A percentile compares a stretch with the other conserved stretches of the same genome.
Conservation (phyloP, 2,888 invertebrate species). For the Watsonalla cultraria region DNA sequence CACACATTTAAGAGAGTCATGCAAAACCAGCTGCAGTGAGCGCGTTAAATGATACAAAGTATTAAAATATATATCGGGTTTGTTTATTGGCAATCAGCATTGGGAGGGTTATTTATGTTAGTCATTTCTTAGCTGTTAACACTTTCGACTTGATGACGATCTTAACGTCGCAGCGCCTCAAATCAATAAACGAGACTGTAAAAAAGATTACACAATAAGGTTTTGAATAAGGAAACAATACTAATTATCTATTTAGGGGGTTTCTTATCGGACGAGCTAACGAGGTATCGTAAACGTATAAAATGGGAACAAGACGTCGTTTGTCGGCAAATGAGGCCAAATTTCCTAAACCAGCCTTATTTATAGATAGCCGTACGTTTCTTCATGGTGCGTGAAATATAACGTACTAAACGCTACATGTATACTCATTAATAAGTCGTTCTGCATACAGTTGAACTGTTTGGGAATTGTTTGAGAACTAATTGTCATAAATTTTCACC, state of each 20-base stretch:
- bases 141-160: conserved; percentile 25
- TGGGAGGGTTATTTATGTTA: conserved; percentile 53
- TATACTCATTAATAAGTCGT: conserved; percentile 40
- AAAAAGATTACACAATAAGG: conserved; percentile 31
- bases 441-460: conserved; percentile 13
- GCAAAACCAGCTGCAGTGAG: conserved; percentile 4
- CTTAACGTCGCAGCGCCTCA: conserved; percentile 20
- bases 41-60: conserved; percentile 49
- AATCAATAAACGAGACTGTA: conserved; percentile 28
- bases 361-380: conserved; percentile 43
- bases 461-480: neutral
- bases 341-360: conserved; percentile 58
- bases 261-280: conserved; percentile 63
- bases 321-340: conserved; percentile 53
- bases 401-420: conserved; percentile 52
- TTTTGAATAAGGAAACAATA: conserved; percentile 53
- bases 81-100: conserved; percentile 67
- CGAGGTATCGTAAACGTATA: conserved; percentile 69
- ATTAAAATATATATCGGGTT: conserved; percentile 41
- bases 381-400: conserved; percentile 45
- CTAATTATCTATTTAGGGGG: conserved; percentile 70
- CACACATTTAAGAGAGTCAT: neutral
- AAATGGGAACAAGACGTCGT: conserved; percentile 52
- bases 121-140: conserved; percentile 45
- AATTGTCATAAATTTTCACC: neutral